Evolutionary conservation across 2,888 invertebrate species (phyloP).

Genomic region (Nycteola revayana): DNA sequence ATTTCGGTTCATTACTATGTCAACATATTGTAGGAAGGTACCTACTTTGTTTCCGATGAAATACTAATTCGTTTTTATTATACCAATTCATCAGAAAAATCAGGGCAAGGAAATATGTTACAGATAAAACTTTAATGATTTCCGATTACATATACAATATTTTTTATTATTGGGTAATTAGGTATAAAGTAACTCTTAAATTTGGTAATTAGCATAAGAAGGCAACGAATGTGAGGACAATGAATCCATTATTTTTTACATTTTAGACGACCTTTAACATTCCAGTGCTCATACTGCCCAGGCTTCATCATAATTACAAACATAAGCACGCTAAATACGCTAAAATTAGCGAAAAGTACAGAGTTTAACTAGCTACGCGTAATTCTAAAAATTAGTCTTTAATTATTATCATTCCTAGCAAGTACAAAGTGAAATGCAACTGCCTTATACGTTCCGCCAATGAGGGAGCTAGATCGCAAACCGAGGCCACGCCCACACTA

Average conservation of each 20-base stretch:
- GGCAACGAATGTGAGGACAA: constrained; percentile 5
- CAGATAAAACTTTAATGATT: no score
- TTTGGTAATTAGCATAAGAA: background rate
- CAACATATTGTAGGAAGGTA: no score
- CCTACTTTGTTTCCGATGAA: constrained; percentile 7
- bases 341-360: constrained; percentile 21
- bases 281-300: background rate
- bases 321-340: constrained; percentile 20
- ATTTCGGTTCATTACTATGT: constrained; percentile 23
- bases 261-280: no score
- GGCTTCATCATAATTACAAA: constrained; percentile 22
- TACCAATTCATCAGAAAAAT: constrained; percentile 15
- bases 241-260: constrained; percentile 12
- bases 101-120: constrained; percentile 17
- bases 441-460: constrained; percentile 61
- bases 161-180: no score
- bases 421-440: constrained; percentile 69
- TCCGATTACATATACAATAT: no score
- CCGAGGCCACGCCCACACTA: constrained; percentile 67
- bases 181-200: no score
- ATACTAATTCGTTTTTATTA: constrained; percentile 9
- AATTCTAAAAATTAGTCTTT: constrained; percentile 38
- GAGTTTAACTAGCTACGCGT: constrained; percentile 17
- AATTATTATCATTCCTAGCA: constrained; percentile 58
- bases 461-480: constrained; percentile 45